phyloP scores from a whole-genome alignment of 2,797 vertebrate genomes.

The Phrynocephalus forsythii region DNA sequence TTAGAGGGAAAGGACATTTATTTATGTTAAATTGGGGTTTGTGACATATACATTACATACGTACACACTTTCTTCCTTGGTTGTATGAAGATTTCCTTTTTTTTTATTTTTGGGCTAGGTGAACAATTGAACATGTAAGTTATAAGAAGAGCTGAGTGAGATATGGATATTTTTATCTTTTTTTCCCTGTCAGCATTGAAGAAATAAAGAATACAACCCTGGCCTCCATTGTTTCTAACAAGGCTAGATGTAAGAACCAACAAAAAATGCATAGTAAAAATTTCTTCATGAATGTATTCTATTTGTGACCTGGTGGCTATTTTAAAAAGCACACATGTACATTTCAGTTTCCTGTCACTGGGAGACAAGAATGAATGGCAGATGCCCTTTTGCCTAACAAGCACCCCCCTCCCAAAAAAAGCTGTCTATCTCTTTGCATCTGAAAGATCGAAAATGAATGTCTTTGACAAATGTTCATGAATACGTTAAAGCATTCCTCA shows the following conservation, averaged over 20 bases:
- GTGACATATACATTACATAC: not conserved
- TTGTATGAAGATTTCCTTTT: not conserved
- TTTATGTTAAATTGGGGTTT: too few relatives aligned
- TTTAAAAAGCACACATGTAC: not conserved
- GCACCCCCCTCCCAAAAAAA: too few relatives aligned
- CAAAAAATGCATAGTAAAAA: not conserved
- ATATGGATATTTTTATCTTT: not conserved
- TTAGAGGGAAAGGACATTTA: too few relatives aligned
- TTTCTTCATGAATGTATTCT: not conserved
- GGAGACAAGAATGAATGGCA: not conserved
- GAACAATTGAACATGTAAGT: not conserved
- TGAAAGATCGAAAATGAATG: too few relatives aligned
- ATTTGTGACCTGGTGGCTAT: not conserved
- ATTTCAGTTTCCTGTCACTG: not conserved
- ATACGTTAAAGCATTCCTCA: too few relatives aligned
- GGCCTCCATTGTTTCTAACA: slow-evolving; percentile 48
- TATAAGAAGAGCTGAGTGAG: not conserved
- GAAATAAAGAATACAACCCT: not conserved
- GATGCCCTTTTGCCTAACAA: too few relatives aligned
- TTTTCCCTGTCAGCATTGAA: not conserved
- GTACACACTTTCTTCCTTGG: not conserved
- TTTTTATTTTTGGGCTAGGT: not conserved
- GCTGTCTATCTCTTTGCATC: too few relatives aligned
- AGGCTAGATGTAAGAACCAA: slow-evolving; percentile 37
- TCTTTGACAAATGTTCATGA: too few relatives aligned